Percentiles rank a stretch among this genome's conserved stretches.
These are phyloP conservation scores for Heliconius himera DNA, from an alignment of 1,140 invertebrate species.

Conservation along the genomic window DNA sequence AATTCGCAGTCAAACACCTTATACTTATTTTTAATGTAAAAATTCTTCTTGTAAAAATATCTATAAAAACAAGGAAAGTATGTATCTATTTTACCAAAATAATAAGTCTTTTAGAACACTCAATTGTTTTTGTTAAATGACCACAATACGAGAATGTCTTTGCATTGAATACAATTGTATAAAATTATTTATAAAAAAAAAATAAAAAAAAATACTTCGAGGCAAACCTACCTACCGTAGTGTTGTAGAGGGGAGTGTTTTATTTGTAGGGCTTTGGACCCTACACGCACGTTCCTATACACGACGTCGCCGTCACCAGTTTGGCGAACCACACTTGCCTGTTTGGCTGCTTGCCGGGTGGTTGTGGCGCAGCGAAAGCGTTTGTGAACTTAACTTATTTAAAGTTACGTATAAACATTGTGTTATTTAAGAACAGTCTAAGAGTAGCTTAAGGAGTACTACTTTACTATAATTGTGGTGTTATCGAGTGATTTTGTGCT, in stretches of 20 bases:
- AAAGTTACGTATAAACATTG: conserved; percentile 32
- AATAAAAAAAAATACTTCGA: not conserved
- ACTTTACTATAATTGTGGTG: conserved; percentile 34
- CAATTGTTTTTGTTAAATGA: not conserved
- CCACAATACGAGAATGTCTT: not conserved
- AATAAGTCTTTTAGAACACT: not conserved
- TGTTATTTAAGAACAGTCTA: conserved; percentile 19
- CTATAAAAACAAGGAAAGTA: no score
- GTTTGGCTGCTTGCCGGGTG: conserved; percentile 39
- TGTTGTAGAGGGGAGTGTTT: conserved; percentile 14
- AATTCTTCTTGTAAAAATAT: no score
- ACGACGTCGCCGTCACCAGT: conserved; percentile 1
- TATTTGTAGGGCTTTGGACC: conserved; percentile 29
- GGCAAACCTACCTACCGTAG: conserved; percentile 10
- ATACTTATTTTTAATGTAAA: not conserved
- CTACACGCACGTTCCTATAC: conserved; percentile 41
- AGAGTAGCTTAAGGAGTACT: conserved; percentile 14
- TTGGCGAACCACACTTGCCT: conserved; percentile 42
- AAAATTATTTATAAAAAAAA: not conserved
- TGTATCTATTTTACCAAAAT: not conserved
- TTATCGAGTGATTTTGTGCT: conserved; percentile 46
- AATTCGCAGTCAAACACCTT: not conserved
- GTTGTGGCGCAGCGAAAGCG: conserved; percentile 38
- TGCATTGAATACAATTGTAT: not conserved
- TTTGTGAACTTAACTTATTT: conserved; percentile 23